phyloP scores from a whole-genome alignment of 2,113 vertebrate species.

The Coptodon bakossiorum region DNA sequence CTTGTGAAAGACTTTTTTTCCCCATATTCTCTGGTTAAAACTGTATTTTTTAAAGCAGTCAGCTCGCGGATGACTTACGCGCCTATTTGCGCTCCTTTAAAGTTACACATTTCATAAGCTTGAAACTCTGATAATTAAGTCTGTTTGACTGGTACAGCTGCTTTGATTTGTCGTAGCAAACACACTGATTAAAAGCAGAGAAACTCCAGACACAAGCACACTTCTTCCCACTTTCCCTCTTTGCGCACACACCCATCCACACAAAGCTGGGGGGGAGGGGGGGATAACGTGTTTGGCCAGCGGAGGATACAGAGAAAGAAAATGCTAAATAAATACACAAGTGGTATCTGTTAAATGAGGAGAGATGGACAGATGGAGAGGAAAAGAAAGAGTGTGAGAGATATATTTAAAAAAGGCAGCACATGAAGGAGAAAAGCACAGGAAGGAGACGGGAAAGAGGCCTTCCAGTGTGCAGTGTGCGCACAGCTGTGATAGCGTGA shows the following conservation, averaged over 20 bases:
- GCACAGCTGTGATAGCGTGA: slow-evolving; percentile 69
- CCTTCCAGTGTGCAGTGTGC: neutral
- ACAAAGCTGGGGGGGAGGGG: neutral
- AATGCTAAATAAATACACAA: slow-evolving; percentile 5
- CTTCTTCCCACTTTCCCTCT: neutral
- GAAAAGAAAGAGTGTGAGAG: neutral
- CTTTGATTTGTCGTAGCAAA: slow-evolving; percentile 36
- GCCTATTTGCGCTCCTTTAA: neutral
- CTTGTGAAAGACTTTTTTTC: neutral
- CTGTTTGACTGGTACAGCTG: slow-evolving; percentile 8
- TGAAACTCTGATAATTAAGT: slow-evolving; percentile 11
- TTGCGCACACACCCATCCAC: neutral
- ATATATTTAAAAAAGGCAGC: neutral
- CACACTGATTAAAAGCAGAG: slow-evolving; percentile 37
- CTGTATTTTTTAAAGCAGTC: neutral
- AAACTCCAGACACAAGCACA: neutral
- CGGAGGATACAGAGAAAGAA: neutral
- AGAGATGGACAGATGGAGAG: neutral
- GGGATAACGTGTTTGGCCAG: neutral
- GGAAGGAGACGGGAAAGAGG: slow-evolving; percentile 3
- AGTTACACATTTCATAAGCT: neutral
- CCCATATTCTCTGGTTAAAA: neutral
- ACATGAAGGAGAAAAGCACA: neutral
- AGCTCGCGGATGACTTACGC: neutral
- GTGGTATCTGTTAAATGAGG: neutral